Evolutionary conservation across 1,140 invertebrate genomes (phyloP), one percentile per base, ranked within the genome.

Genomic region (Drosophila parvula): DNA sequence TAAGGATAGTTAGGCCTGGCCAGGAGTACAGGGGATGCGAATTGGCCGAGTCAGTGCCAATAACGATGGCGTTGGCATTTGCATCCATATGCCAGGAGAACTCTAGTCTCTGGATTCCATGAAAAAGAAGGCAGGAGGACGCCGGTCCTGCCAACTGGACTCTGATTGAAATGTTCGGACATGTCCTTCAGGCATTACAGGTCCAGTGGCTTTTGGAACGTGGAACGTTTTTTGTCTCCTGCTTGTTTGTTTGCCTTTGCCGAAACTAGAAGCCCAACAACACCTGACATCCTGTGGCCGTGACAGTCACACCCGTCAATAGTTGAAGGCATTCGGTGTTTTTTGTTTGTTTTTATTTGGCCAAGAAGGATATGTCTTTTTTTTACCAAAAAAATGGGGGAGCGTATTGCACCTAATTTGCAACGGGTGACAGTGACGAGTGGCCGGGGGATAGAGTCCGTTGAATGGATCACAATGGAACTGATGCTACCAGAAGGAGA

Each of bases 131-230:
- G 7, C 58, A 12, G 18, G n/a, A 43, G 38, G 22, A n/a, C 12
- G 16, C 28, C 12, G 11, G 45, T 41, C 53, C 50, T 56, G 56
- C 67, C 27, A 67, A 27, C 61, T 47, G 41, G 60, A 58, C 63
- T 85, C 70, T 86, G 82, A 85, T 85, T 88, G 82, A 85, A 82
- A 82, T 82, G 79, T 55, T 73, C 64, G 61, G 65, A 58, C 78
- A 69, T 71, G 63, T 80, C 61, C 59, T 69, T 36, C 61, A 70
- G 78, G 48, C 67, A 53, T 63, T 69, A 38, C 56, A 50, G 30
- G 27, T 55, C 18, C 28, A 56, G 27, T 48, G 36, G 34, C 50
- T 65, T 51, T 50, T n/a, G 41, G 10, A 45, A 70, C 43, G 41
- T 59, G 67, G 34, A 22, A 4, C 16, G 38, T 50, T 70, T 47